Conservation (phyloP, 1,140 invertebrate species). For the Papilio polyxenes region DNA sequence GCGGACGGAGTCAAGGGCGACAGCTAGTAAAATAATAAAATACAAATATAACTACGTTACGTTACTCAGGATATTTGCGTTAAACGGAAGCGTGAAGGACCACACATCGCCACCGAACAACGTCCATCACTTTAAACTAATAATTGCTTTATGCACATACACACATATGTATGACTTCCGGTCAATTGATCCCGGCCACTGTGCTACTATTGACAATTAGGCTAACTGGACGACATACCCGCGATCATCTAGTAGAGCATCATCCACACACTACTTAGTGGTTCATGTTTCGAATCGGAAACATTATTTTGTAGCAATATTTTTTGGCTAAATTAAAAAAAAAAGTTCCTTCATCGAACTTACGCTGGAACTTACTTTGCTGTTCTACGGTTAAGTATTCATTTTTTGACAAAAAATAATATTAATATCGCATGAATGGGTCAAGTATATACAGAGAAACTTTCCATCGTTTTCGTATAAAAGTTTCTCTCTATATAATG, state of each 20-base stretch:
- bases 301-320: neutral
- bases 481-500: neutral
- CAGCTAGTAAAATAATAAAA: neutral
- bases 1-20: too few relatives aligned
- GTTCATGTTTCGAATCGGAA: neutral
- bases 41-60: neutral
- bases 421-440: too few relatives aligned
- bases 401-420: too few relatives aligned
- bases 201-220: slow-evolving; percentile 29
- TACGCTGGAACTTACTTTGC: too few relatives aligned
- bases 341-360: too few relatives aligned
- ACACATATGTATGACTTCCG: slow-evolving; percentile 38
- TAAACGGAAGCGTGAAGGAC: slow-evolving; percentile 30
- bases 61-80: slow-evolving; percentile 30
- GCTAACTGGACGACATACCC: slow-evolving; percentile 16
- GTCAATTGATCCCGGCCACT: slow-evolving; percentile 19
- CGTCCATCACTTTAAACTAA: slow-evolving; percentile 37
- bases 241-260: neutral
- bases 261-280: neutral
- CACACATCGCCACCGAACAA: slow-evolving; percentile 33
- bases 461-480: neutral
- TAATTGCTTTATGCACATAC: slow-evolving; percentile 36
- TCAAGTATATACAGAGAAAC: neutral
- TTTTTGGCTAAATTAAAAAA: neutral
- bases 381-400: too few relatives aligned